Conservation (phyloP, 2,113 vertebrate species). For the Gracilinanus agilis region DNA sequence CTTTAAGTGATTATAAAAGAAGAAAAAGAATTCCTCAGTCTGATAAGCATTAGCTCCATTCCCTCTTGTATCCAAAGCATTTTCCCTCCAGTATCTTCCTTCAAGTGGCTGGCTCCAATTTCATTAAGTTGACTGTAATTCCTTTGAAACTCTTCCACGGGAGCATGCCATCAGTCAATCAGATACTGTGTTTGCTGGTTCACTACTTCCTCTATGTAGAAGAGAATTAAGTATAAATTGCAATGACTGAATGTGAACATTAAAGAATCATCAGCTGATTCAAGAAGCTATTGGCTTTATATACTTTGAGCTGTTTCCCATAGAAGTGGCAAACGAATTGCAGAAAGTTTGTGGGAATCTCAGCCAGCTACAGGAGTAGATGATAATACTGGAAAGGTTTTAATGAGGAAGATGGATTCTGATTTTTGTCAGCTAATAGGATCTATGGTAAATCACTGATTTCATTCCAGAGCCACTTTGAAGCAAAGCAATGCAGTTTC, state of each 20-base stretch:
- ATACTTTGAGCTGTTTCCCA: not conserved
- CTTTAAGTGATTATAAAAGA: not conserved
- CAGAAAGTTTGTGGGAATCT: not conserved
- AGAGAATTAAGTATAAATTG: conserved; percentile 15
- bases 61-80: not conserved
- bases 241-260: not conserved
- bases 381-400: not conserved
- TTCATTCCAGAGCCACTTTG: not conserved
- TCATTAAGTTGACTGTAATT: conserved; percentile 18
- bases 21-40: not conserved
- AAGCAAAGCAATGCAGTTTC: not conserved
- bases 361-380: not conserved
- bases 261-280: not conserved
- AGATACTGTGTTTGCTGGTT: not conserved
- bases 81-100: conserved; percentile 33
- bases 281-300: not conserved
- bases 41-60: conserved; percentile 23
- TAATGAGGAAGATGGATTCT: conserved; percentile 36
- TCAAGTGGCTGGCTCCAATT: not conserved
- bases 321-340: conserved; percentile 18
- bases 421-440: conserved; percentile 19
- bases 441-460: conserved; percentile 8
- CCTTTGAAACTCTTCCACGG: conserved; percentile 2
- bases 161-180: not conserved
- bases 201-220: not conserved